Evolutionary conservation across 1,140 invertebrate species (phyloP).

Genomic region (Lethrus apterus): DNA sequence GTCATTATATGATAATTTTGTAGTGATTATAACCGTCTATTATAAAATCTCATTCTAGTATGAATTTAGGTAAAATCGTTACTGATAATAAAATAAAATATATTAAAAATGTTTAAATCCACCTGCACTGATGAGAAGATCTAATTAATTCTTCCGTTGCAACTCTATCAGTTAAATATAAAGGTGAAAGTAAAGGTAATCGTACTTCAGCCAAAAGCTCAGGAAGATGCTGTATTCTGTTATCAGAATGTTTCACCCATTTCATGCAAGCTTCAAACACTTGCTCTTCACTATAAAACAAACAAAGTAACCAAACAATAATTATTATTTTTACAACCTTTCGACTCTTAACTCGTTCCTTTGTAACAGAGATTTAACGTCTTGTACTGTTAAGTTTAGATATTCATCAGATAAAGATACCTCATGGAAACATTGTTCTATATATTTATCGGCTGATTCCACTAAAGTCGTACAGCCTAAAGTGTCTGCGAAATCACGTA

Average conservation of each 20-base stretch:
- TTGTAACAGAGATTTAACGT: slow-evolving; percentile 65
- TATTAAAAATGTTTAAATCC: slow-evolving; percentile 20
- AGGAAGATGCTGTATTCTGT: slow-evolving; percentile 54
- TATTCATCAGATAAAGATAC: slow-evolving; percentile 76
- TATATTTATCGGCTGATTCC: slow-evolving; percentile 71
- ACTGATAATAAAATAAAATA: not conserved
- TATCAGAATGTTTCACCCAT: slow-evolving; percentile 69
- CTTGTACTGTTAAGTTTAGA: slow-evolving; percentile 53
- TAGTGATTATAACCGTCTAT: too few relatives aligned
- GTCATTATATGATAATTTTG: too few relatives aligned
- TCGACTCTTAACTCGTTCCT: slow-evolving; percentile 74
- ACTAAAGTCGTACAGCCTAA: slow-evolving; percentile 66
- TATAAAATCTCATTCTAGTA: too few relatives aligned
- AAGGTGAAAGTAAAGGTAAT: slow-evolving; percentile 72
- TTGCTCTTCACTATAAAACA: slow-evolving; percentile 50
- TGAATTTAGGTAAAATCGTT: not conserved
- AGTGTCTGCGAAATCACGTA: slow-evolving; percentile 75
- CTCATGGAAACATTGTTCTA: slow-evolving; percentile 76
- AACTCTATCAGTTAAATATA: slow-evolving; percentile 76
- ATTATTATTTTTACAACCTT: slow-evolving; percentile 40
- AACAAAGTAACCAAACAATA: slow-evolving; percentile 4
- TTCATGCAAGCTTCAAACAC: slow-evolving; percentile 79
- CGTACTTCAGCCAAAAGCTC: slow-evolving; percentile 69
- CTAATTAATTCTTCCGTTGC: slow-evolving; percentile 75
- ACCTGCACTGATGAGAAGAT: slow-evolving; percentile 67